Evolutionary conservation across 2,888 invertebrate genomes (phyloP), one percentile per base, ranked within the genome.

Genomic region (Sepioteuthis lessoniana): DNA sequence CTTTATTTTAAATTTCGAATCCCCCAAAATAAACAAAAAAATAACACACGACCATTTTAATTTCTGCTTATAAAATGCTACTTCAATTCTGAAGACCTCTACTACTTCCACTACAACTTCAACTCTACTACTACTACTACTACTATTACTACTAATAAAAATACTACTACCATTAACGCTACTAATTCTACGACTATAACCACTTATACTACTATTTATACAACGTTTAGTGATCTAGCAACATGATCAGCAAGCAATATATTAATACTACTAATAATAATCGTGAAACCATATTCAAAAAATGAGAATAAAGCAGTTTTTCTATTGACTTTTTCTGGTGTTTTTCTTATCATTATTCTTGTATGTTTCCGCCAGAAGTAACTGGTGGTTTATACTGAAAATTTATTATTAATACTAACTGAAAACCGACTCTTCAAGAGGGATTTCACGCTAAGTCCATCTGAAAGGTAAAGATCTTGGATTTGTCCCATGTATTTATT

Each of bases 191-290:
- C 76, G 76, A 76, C 76, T 76, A 76, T 76, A 76, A 76, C 35
- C 76, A 76, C 76, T 76, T 76, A 76, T 76, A 76, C 76, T 76
- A 76, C 76, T 76, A 76, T 76, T n/a, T 76, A 76, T 76, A 76
- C 76, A 76, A 76, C 76, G 76, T 76, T 76, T 76, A 76, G 76
- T 76, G 76, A 76, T n/a, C n/a, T 76, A 76, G 76, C 76, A 76
- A 76, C 76, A 35, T 35, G 76, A 76, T 19, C 76, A 76, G 76
- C 76, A 76, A 76, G 76, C 76, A 76, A 76, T 76, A 76, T 76
- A 76, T 35, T 76, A 76, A n/a, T 76, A 76, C n/a, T 76, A n/a
- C 10, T 76, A 76, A n/a, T 76, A 76, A n/a, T 76, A 76, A 76
- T 76, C 76, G 76, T 76, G 35, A 76, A 76, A 76, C 76, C 76